Percentiles rank a stretch among this genome's conserved stretches.
phyloP scores from a whole-genome alignment of 2,113 vertebrate species.

The Sterna hirundo region DNA sequence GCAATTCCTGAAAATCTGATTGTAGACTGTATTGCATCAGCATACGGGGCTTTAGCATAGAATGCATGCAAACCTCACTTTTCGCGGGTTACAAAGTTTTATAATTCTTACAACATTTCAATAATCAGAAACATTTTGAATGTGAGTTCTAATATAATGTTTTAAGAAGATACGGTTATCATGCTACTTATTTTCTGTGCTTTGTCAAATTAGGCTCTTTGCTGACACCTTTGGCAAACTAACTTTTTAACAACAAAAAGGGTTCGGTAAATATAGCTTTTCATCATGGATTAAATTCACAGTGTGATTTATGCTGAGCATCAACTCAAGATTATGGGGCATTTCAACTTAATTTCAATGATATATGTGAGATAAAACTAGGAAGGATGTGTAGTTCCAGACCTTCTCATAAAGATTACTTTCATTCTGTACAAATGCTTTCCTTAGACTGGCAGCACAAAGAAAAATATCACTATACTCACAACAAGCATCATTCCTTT shows the following conservation, averaged over 20 bases:
- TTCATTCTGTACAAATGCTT: neutral
- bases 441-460: neutral
- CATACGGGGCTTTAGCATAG: neutral
- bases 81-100: neutral
- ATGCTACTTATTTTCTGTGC: neutral
- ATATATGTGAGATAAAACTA: neutral
- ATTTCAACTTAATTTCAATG: neutral
- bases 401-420: neutral
- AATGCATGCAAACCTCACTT: neutral
- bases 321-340: neutral
- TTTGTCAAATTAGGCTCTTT: neutral
- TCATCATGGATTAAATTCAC: neutral
- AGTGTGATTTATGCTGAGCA: neutral
- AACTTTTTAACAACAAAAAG: neutral
- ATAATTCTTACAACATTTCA: neutral
- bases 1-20: neutral
- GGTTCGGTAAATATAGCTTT: neutral
- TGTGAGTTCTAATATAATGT: neutral
- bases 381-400: neutral
- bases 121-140: neutral
- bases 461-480: neutral
- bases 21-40: neutral
- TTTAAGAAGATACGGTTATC: neutral
- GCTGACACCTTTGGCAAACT: neutral
- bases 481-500: neutral